Evolutionary conservation across 2,797 vertebrate genomes (phyloP).

Genomic region (Columba guinea): DNA sequence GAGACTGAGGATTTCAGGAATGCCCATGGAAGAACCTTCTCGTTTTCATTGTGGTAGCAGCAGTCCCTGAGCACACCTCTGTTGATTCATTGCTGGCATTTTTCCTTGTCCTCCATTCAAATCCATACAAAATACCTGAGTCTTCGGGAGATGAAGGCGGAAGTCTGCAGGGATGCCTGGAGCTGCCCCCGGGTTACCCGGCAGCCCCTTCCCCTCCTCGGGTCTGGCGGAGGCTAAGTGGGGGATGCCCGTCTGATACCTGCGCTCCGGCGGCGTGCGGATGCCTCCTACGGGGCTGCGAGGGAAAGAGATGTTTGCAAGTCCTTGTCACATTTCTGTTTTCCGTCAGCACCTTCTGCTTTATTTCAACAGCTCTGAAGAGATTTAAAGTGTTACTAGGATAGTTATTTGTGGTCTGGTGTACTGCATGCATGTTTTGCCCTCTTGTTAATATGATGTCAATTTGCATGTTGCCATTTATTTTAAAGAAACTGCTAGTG

Average conservation of each 20-base stretch:
- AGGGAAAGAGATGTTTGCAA: neutral
- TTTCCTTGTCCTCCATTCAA: neutral
- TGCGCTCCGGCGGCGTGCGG: neutral
- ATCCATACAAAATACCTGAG: fast-evolving
- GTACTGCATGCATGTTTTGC: neutral
- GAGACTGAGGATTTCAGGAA: neutral
- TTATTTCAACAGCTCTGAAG: neutral
- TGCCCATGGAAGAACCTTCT: neutral
- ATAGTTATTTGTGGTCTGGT: neutral
- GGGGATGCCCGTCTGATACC: neutral
- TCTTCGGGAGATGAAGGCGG: neutral
- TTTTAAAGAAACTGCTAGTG: neutral
- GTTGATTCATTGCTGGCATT: neutral
- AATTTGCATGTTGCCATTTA: neutral
- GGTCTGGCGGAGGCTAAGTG: neutral
- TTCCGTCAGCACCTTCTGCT: neutral
- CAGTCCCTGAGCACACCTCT: neutral
- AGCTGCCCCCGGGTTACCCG: neutral
- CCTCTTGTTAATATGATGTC: neutral
- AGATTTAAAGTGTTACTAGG: too few relatives aligned
- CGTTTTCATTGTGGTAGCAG: fast-evolving
- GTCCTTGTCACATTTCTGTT: fast-evolving
- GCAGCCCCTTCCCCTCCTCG: fast-evolving
- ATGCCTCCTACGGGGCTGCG: conserved; percentile 68
- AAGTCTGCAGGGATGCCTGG: neutral